These are phyloP conservation scores for Teleogryllus occipitalis DNA, from an alignment of 1,140 invertebrate genomes.

Conservation along the genomic window DNA sequence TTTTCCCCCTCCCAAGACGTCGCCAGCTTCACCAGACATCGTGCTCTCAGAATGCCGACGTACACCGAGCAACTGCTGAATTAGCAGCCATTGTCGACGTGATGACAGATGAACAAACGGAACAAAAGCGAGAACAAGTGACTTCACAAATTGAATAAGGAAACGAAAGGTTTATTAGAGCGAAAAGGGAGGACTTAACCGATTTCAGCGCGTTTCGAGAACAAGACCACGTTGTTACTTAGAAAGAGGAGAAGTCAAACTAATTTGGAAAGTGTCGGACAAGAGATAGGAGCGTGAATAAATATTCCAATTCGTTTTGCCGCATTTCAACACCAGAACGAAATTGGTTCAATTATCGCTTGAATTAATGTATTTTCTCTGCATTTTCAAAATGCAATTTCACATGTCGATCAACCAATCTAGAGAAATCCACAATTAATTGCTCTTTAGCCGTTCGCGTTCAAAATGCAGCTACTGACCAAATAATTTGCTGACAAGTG, in stretches of 20 bases:
- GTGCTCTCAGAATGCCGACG: neutral
- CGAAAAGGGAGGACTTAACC: neutral
- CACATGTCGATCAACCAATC: no score
- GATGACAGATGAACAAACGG: slow-evolving; percentile 3
- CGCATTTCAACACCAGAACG: no score
- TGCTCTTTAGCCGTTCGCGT: no score
- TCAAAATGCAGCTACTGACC: no score
- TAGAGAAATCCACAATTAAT: no score
- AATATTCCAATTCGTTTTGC: no score
- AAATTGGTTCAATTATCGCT: no score
- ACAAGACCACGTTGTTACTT: neutral
- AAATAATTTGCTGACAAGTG: no score
- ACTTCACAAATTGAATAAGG: slow-evolving; percentile 1
- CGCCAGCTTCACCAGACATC: neutral
- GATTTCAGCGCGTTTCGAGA: neutral
- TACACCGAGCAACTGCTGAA: neutral
- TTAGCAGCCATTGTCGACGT: neutral
- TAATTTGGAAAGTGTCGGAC: neutral
- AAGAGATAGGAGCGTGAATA: no score
- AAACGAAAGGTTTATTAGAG: neutral
- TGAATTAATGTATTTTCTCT: no score
- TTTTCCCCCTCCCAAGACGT: no score
- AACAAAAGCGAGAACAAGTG: neutral
- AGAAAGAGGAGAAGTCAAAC: neutral
- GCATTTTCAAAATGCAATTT: no score